A percentile compares a stretch with the other conserved stretches of the same genome.
phyloP scores from a whole-genome alignment of 37 sponge, comb jelly and placozoan genomes.

The Spongilla lacustris region DNA sequence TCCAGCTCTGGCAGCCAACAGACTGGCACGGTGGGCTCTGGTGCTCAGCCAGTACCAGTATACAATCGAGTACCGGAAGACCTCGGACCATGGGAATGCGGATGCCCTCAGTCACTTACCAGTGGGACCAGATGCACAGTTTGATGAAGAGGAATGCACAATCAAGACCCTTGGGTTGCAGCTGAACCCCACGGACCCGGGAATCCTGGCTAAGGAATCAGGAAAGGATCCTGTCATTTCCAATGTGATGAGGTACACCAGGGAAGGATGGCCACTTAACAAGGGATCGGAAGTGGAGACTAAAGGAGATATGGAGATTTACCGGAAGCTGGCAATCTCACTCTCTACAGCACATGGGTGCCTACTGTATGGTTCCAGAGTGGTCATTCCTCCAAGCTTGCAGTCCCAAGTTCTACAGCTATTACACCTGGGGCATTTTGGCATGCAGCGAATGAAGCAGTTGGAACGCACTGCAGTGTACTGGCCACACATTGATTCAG shows the following conservation, averaged over 20 bases:
- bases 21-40: conserved; percentile 63
- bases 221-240: conserved; percentile 36
- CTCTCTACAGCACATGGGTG: conserved; percentile 38
- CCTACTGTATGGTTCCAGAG: conserved; percentile 52
- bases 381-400: conserved; percentile 28
- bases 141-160: neutral
- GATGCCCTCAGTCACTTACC: conserved; percentile 54
- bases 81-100: conserved; percentile 53
- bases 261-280: conserved; percentile 64
- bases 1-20: conserved; percentile 39
- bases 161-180: conserved; percentile 11
- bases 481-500: conserved; percentile 35
- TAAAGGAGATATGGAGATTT: neutral
- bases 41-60: conserved; percentile 39
- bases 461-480: conserved; percentile 30
- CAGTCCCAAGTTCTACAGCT: conserved; percentile 4
- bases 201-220: conserved; percentile 13
- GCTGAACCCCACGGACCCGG: conserved; percentile 17
- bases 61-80: conserved; percentile 40
- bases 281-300: neutral
- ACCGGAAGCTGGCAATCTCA: conserved; percentile 9
- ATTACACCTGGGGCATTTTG: conserved; percentile 43
- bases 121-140: neutral
- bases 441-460: conserved; percentile 39
- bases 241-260: conserved; percentile 41